Conservation (phyloP, 2,888 invertebrate genomes). For the Seladonia tumulorum region DNA sequence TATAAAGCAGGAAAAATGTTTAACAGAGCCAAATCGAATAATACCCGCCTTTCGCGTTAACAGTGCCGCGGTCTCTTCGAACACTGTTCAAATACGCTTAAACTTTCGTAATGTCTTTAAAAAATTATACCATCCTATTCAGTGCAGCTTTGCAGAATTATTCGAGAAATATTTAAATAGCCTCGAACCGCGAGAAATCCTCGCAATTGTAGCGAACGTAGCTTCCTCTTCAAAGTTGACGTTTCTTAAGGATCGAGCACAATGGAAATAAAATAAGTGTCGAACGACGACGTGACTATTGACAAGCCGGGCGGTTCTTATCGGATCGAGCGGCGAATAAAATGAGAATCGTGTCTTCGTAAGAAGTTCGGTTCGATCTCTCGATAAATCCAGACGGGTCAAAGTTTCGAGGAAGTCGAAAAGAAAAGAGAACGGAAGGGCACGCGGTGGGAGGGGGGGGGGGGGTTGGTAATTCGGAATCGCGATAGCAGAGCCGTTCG, state of each 20-base stretch:
- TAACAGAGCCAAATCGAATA: too few relatives aligned
- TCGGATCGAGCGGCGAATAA: not conserved
- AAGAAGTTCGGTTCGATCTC: not conserved
- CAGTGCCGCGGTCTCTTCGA: not conserved
- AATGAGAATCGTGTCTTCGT: not conserved
- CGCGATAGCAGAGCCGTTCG: slow-evolving; percentile 24
- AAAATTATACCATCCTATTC: too few relatives aligned
- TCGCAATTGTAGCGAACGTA: not conserved
- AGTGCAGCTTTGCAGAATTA: too few relatives aligned
- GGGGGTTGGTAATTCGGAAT: not conserved
- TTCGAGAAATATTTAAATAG: too few relatives aligned
- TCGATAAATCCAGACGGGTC: not conserved
- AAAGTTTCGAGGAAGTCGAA: not conserved
- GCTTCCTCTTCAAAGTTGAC: not conserved
- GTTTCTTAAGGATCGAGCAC: not conserved
- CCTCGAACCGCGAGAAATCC: too few relatives aligned
- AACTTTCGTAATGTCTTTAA: too few relatives aligned
- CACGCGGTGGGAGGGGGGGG: too few relatives aligned
- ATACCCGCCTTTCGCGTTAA: not conserved
- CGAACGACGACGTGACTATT: not conserved
- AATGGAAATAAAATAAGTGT: not conserved
- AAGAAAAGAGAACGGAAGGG: not conserved
- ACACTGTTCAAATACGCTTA: not conserved
- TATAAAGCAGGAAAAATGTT: too few relatives aligned
- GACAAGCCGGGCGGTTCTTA: not conserved